Evolutionary conservation across 1,140 invertebrate species (phyloP), one percentile per base, ranked within the genome.

Genomic region (Trichonephila inaurata): DNA sequence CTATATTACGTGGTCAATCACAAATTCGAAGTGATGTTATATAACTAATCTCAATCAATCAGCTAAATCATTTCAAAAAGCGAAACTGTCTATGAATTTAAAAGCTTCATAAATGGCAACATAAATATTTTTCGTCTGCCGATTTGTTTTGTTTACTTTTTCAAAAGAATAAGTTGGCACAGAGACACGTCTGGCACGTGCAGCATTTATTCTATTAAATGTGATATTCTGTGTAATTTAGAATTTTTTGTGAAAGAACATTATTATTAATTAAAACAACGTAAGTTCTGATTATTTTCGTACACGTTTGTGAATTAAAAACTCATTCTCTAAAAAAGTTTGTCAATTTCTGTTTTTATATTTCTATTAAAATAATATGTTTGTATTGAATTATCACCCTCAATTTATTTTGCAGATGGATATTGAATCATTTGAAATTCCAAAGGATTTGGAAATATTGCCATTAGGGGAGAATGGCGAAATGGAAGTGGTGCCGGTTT

Each of bases 401-500:
- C 7, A 51, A 40, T 69, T 33, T 62, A 10, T 88, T 7, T 69
- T 89, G 14, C 62, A 92, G 83, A 92, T 92, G 91, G 91, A 92
- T 7, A 18, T 5, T 58, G 64, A 72, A n/a, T 8, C 12, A 58
- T 92, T 69, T 92, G 51, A 72, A 44, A 87, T 92, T 61, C 66
- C 58, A 33, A 87, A 61, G 60, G 66, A 92, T 40, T n/a, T 92
- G 44, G 91, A 92, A 92, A n/a, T 92, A 14, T 44, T 85, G 7
- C 83, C 91, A 10, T 60, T 92, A 19, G 91, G 91, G 10, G 91
- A 92, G 12, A 92, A 92, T 92, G 91, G 91, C 10, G 91, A 92
- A 87, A 92, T 92, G 44, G 91, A 92, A 87, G 40, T 92, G 8
- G 18, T 69, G 12, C 91, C 91, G 14, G 44, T 61, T 60, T 72